These are phyloP conservation scores for Pocillopora damicornis DNA, from an alignment of 64 coral and sea anemone species.

Conservation along the genomic window DNA sequence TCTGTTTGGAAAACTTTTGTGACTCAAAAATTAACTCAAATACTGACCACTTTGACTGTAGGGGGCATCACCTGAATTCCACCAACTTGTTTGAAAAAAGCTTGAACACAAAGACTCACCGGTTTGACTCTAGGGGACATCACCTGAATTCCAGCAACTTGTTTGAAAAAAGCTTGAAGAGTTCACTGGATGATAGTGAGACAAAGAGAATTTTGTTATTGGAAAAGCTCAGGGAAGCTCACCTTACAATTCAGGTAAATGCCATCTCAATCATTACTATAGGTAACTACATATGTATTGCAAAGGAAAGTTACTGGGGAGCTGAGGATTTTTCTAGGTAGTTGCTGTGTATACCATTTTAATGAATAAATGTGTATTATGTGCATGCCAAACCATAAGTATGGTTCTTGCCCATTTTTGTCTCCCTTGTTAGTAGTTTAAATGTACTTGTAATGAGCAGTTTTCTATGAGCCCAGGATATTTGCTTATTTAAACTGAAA, in stretches of 20 bases:
- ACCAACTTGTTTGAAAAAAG: slow-evolving; percentile 1
- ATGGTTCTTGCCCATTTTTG: no score
- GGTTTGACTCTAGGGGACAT: background rate
- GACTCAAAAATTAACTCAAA: background rate
- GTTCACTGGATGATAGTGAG: slow-evolving; percentile 32
- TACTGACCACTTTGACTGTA: background rate
- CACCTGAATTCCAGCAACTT: background rate
- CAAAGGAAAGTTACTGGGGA: no score
- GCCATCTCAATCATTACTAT: background rate
- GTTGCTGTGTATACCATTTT: no score
- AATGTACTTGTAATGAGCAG: no score
- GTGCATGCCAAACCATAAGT: no score
- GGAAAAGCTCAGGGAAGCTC: slow-evolving; percentile 44
- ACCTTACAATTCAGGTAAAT: slow-evolving; percentile 36
- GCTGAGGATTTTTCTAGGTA: no score
- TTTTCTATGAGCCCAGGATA: no score
- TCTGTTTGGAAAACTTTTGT: background rate
- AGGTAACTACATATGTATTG: background rate
- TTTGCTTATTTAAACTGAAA: no score
- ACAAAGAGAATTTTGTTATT: slow-evolving; percentile 18
- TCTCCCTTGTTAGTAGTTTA: no score
- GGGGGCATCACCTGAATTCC: background rate
- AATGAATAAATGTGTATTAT: no score
- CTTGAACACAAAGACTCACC: background rate
- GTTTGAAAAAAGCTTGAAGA: slow-evolving; percentile 16